Conservation (phyloP, 2,113 vertebrate genomes). For the Otocyon megalotis region DNA sequence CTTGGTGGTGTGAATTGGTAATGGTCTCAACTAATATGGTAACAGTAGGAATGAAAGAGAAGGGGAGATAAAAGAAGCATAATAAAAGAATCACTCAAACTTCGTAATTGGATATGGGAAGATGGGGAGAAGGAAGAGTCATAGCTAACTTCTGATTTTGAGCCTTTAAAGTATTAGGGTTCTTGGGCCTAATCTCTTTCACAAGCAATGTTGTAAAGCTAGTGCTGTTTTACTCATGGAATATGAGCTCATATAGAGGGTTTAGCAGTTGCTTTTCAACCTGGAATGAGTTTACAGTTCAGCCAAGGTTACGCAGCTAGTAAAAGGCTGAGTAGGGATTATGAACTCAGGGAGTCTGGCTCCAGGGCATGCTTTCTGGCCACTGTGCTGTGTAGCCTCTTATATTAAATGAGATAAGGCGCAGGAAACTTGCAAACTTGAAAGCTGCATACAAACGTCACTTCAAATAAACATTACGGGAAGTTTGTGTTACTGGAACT, state of each 20-base stretch:
- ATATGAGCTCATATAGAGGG: background rate
- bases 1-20: background rate
- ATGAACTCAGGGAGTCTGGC: background rate
- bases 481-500: background rate
- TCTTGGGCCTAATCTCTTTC: background rate
- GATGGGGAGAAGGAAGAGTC: background rate
- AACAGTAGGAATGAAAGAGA: background rate
- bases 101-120: background rate
- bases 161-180: background rate
- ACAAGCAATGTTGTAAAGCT: background rate
- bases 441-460: background rate
- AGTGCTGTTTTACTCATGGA: background rate
- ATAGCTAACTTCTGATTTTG: background rate
- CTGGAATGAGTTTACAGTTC: background rate
- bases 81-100: background rate
- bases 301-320: background rate
- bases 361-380: background rate
- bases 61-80: background rate
- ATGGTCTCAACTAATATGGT: background rate
- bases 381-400: background rate
- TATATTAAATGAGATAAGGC: background rate
- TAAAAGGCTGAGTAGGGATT: background rate
- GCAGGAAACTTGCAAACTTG: background rate
- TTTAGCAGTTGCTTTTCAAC: slow-evolving; percentile 8
- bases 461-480: background rate